Conservation (phyloP, 1,140 invertebrate genomes). For the Lucilia sericata region DNA sequence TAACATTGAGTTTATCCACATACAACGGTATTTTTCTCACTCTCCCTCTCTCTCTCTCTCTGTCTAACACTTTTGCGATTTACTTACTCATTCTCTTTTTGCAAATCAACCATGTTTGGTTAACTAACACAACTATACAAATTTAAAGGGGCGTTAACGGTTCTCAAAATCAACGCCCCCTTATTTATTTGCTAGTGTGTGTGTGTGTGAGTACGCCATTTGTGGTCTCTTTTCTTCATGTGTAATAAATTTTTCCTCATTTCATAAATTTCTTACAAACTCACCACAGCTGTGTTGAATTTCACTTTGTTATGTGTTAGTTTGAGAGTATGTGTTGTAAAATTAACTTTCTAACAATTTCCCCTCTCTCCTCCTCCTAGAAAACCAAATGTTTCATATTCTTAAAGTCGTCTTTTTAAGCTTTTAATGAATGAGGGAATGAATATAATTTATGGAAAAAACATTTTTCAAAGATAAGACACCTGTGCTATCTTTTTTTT, state of each 20-base stretch:
- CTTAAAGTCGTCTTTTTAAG: constrained; percentile 30
- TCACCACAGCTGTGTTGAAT: constrained; percentile 26
- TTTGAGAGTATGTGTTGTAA: background rate
- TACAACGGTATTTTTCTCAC: background rate
- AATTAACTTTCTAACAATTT: background rate
- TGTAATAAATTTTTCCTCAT: background rate
- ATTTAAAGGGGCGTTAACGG: background rate
- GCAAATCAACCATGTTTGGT: constrained; percentile 9
- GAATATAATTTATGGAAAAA: background rate
- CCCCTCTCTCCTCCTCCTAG: background rate
- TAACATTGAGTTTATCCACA: background rate
- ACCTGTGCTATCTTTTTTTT: background rate
- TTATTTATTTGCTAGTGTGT: background rate
- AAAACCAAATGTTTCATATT: background rate
- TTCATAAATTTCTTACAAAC: background rate
- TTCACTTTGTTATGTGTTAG: background rate
- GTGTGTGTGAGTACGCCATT: background rate
- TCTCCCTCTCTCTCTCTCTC: background rate
- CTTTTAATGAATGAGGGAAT: constrained; percentile 26
- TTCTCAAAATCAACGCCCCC: background rate
- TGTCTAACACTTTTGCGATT: background rate
- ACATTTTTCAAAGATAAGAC: background rate
- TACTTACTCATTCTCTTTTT: background rate
- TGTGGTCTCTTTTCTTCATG: background rate
- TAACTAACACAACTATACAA: background rate